Evolutionary conservation across 2,797 vertebrate genomes (phyloP).

Genomic region (Poeciliopsis paucimaculata): DNA sequence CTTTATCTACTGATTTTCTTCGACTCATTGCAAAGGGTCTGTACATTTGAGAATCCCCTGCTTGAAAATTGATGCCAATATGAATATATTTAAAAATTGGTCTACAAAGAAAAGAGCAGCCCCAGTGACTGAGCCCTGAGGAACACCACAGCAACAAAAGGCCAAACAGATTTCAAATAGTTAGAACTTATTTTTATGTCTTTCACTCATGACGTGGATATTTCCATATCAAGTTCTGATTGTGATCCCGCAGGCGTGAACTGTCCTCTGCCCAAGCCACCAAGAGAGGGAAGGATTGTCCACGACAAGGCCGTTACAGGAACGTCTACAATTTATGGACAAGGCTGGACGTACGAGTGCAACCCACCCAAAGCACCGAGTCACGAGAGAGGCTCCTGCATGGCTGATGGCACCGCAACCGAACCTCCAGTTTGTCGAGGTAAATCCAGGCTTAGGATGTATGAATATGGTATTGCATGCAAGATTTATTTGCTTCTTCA

Average conservation of each 20-base stretch:
- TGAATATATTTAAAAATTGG: neutral
- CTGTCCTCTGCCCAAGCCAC: constrained; percentile 80
- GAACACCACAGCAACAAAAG: neutral
- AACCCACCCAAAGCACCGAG: constrained; percentile 79
- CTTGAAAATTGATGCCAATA: neutral
- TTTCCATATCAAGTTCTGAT: neutral
- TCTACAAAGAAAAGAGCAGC: neutral
- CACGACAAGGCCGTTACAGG: constrained; percentile 53
- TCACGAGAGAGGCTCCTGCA: constrained; percentile 83
- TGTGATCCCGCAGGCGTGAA: constrained; percentile 77
- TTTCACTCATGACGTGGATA: neutral
- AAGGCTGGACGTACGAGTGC: constrained; percentile 82
- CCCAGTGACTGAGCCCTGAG: neutral
- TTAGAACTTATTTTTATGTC: neutral
- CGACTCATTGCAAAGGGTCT: neutral
- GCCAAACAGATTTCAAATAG: neutral
- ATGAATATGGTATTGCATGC: neutral
- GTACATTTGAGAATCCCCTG: neutral
- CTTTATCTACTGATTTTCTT: neutral
- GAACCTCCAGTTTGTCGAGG: constrained; percentile 84
- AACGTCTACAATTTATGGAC: constrained; percentile 64
- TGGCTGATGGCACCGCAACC: constrained; percentile 80
- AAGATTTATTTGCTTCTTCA: neutral
- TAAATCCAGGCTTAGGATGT: constrained; percentile 42
- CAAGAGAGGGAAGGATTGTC: constrained; percentile 77